Conservation (phyloP, 2,113 vertebrate genomes). For the Tor tambroides region DNA sequence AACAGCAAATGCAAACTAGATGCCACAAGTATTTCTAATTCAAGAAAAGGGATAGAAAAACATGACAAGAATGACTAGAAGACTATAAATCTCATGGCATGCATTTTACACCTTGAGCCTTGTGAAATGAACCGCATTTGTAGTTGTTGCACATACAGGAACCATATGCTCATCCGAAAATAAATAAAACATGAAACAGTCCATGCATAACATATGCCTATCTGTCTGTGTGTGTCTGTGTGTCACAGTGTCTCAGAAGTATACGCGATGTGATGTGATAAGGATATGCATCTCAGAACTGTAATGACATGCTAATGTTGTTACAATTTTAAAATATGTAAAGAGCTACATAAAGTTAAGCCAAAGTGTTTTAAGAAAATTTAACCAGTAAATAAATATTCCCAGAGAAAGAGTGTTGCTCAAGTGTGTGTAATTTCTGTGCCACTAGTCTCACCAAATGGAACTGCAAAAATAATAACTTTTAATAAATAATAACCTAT, state of each 20-base stretch:
- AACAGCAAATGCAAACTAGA: background rate
- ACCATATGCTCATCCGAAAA: conserved; percentile 41
- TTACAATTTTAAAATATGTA: background rate
- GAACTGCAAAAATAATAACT: background rate
- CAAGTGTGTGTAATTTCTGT: background rate
- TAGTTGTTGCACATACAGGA: conserved; percentile 45
- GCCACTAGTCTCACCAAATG: background rate
- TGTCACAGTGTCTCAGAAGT: background rate
- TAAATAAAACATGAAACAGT: conserved; percentile 51
- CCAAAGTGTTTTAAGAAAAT: background rate
- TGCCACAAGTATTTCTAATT: background rate
- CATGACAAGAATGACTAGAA: background rate
- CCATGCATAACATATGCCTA: conserved; percentile 42
- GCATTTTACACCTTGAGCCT: conserved; percentile 13
- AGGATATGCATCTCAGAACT: background rate
- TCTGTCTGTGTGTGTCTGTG: background rate
- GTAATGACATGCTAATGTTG: background rate
- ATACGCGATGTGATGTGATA: background rate
- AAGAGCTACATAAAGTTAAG: background rate
- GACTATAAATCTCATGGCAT: background rate
- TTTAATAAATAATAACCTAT: background rate
- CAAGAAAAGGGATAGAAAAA: background rate
- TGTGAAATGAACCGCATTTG: conserved; percentile 43
- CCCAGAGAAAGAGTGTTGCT: background rate
- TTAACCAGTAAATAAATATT: background rate